Evolutionary conservation across 37 sponge, comb jelly and placozoan species (phyloP).

Genomic region (Chondrosia reniformis): DNA sequence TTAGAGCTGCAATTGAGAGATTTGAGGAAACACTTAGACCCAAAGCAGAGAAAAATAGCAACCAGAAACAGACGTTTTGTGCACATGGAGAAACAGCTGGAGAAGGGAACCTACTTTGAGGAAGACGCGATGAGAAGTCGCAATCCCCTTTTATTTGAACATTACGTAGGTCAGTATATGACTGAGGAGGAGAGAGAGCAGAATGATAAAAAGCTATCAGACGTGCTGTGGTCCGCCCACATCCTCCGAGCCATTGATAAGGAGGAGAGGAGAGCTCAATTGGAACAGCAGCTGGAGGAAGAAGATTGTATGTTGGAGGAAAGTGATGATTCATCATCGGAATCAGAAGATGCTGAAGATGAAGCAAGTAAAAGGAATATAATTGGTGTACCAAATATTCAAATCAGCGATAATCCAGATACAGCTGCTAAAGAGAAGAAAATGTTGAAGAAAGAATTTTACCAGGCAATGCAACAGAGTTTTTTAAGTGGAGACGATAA

Average conservation of each 20-base stretch:
- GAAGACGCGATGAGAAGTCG: slow-evolving; percentile 67
- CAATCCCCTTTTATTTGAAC: slow-evolving; percentile 68
- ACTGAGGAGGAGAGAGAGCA: slow-evolving; percentile 56
- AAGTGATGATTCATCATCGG: slow-evolving; percentile 10
- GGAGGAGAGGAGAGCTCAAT: slow-evolving; percentile 9
- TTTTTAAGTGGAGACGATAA: slow-evolving; percentile 75
- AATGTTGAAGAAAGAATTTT: slow-evolving; percentile 61
- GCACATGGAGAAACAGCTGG: slow-evolving; percentile 48
- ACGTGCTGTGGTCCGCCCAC: slow-evolving; percentile 39
- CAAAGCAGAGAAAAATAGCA: not conserved
- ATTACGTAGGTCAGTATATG: slow-evolving; percentile 82
- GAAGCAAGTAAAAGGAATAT: not conserved
- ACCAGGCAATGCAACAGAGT: slow-evolving; percentile 58
- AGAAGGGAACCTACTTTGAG: slow-evolving; percentile 54
- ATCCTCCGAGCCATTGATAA: slow-evolving; percentile 43
- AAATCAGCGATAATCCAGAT: slow-evolving; percentile 29
- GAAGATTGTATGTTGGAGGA: slow-evolving; percentile 44
- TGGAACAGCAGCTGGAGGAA: slow-evolving; percentile 28
- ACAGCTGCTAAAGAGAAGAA: slow-evolving; percentile 33
- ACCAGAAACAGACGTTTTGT: slow-evolving; percentile 65
- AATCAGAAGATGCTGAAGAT: slow-evolving; percentile 17
- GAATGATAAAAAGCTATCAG: not conserved
- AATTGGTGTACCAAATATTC: not conserved
- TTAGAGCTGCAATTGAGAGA: slow-evolving; percentile 46
- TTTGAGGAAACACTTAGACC: slow-evolving; percentile 4